These are phyloP conservation scores for Watersipora subatra DNA, from an alignment of 1,140 invertebrate genomes.

Conservation along the genomic window DNA sequence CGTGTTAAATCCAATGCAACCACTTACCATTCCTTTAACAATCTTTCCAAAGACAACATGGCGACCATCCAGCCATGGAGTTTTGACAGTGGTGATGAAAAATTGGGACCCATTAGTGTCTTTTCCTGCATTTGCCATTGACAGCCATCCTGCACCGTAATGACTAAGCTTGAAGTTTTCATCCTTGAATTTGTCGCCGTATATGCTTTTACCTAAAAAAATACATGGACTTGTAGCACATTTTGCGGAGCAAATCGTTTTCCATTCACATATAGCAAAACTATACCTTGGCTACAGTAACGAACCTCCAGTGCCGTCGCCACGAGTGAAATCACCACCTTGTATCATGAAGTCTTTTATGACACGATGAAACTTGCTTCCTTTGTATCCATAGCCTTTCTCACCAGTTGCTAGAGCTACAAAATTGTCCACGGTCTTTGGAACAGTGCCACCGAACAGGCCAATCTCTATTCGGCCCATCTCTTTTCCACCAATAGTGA, in stretches of 20 bases:
- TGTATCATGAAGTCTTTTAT: constrained; percentile 42
- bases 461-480: constrained; percentile 75
- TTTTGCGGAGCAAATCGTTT: no score
- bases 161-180: constrained; percentile 94
- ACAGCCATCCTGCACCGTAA: constrained; percentile 70
- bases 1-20: no score
- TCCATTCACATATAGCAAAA: no score
- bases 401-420: constrained; percentile 7
- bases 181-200: constrained; percentile 80
- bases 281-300: no score
- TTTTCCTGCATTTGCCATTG: constrained; percentile 79
- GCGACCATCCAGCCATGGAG: constrained; percentile 78
- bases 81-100: constrained; percentile 91
- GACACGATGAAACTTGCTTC: constrained; percentile 37
- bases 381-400: constrained; percentile 27
- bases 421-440: constrained; percentile 89
- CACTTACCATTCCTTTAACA: constrained; percentile 76
- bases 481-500: constrained; percentile 63
- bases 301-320: constrained; percentile 37
- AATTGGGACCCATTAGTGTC: constrained; percentile 98
- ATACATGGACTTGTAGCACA: no score
- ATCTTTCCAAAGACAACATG: constrained; percentile 95
- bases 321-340: constrained; percentile 32
- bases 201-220: constrained; percentile 67
- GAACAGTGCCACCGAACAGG: constrained; percentile 80